A percentile compares a stretch with the other conserved stretches of the same genome.
Conservation (phyloP, 1,140 invertebrate genomes). For the Agrilus planipennis region DNA sequence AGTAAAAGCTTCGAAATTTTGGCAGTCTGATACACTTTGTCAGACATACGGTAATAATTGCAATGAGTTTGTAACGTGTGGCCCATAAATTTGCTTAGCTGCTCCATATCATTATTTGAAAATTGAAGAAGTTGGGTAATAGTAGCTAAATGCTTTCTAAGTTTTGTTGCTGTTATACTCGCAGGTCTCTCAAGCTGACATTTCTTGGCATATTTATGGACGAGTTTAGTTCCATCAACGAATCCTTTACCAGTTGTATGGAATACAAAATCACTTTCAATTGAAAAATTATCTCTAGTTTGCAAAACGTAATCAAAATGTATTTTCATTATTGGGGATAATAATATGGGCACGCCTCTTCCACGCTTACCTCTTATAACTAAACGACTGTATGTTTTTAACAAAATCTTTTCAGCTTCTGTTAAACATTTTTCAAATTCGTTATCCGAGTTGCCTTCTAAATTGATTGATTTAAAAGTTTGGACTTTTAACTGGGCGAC, state of each 20-base stretch:
- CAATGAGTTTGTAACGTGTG: conserved; percentile 10
- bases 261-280: conserved; percentile 8
- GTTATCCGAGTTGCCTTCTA: too few species aligned
- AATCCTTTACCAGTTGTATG: conserved; percentile 9
- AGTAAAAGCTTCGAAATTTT: conserved; percentile 10
- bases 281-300: conserved; percentile 5
- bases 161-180: conserved; percentile 13
- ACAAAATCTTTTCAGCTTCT: conserved; percentile 9
- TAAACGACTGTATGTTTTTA: conserved; percentile 6
- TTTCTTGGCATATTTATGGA: conserved; percentile 9
- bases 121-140: conserved; percentile 10
- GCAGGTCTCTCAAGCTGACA: conserved; percentile 1
- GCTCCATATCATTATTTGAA: conserved; percentile 7
- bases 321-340: conserved; percentile 8
- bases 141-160: conserved; percentile 10
- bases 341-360: conserved; percentile 5
- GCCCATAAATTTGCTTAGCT: conserved; percentile 8
- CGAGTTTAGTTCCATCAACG: conserved; percentile 11
- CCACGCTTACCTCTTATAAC: conserved; percentile 12
- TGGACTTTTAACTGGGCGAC: too few species aligned
- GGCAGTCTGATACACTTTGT: conserved; percentile 9
- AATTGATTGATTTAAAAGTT: too few species aligned
- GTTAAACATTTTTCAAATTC: too few species aligned
- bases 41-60: conserved; percentile 6
- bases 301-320: conserved; percentile 9